These are phyloP conservation scores for Lasiurus cinereus DNA, from an alignment of 2,113 vertebrate species.

Conservation along the genomic window DNA sequence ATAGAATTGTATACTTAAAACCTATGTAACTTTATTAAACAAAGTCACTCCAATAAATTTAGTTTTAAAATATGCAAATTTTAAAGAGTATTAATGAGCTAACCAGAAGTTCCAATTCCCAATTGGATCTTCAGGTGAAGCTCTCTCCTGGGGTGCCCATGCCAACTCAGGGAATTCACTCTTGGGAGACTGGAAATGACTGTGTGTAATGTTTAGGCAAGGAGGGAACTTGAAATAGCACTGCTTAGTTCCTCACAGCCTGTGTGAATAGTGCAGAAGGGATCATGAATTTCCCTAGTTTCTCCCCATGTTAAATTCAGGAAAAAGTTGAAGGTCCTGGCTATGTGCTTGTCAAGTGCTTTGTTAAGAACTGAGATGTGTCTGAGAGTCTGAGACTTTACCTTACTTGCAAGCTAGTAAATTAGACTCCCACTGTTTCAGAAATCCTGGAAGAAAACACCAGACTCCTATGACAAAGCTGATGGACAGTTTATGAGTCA, in stretches of 20 bases:
- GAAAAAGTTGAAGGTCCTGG: not conserved
- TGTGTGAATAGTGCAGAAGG: not conserved
- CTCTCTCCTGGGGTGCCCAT: too few relatives aligned
- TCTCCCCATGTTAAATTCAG: not conserved
- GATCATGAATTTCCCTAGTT: rapidly evolving
- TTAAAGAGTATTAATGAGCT: not conserved
- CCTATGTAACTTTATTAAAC: not conserved
- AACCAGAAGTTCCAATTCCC: not conserved
- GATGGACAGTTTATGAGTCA: not conserved
- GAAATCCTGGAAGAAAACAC: not conserved
- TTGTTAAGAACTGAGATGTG: not conserved
- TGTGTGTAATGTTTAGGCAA: not conserved
- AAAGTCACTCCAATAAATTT: not conserved
- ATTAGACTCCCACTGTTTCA: not conserved
- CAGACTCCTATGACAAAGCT: not conserved
- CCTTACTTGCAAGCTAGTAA: not conserved
- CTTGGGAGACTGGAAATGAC: rapidly evolving
- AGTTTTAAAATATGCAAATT: not conserved
- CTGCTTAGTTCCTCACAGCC: not conserved
- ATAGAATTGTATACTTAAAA: not conserved
- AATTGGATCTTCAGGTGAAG: not conserved
- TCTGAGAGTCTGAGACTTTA: not conserved
- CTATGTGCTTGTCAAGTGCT: not conserved
- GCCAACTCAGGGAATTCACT: not conserved
- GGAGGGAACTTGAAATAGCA: not conserved